A percentile compares a stretch with the other conserved stretches of the same genome.
phyloP scores from a whole-genome alignment of 2,113 vertebrate genomes.

The Rissa tridactyla region DNA sequence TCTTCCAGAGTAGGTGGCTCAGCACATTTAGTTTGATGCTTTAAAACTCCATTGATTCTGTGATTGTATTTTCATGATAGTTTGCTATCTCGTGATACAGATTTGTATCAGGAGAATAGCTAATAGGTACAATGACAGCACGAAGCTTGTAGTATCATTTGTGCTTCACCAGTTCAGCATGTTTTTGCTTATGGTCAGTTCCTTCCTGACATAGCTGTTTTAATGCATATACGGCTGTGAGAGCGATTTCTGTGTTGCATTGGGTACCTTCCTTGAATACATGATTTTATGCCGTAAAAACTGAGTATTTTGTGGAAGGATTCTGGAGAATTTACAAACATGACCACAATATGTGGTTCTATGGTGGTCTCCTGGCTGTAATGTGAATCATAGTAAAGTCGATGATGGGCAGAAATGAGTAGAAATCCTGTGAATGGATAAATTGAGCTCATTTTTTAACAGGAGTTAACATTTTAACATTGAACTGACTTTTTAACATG shows the following conservation, averaged over 20 bases:
- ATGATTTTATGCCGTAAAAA: neutral
- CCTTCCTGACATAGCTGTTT: neutral
- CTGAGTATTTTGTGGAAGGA: neutral
- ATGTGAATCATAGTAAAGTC: neutral
- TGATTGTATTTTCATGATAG: neutral
- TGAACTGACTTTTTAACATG: neutral
- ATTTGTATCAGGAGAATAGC: neutral
- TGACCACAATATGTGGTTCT: accelerated
- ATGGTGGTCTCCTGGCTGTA: neutral
- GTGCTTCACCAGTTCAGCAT: neutral
- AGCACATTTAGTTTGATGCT: neutral
- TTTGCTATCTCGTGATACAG: neutral
- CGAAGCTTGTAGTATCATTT: neutral
- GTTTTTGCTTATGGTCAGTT: neutral
- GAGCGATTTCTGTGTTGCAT: neutral
- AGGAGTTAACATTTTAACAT: neutral
- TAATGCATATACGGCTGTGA: neutral
- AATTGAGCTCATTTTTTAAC: neutral
- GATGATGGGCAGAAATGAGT: neutral
- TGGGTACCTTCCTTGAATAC: neutral
- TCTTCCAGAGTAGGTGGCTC: neutral
- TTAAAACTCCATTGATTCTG: neutral
- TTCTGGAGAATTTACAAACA: neutral
- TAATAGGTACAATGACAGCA: neutral
- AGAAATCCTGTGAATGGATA: neutral